phyloP scores from a whole-genome alignment of 2,113 vertebrate genomes.

The Poeciliopsis prolifica region DNA sequence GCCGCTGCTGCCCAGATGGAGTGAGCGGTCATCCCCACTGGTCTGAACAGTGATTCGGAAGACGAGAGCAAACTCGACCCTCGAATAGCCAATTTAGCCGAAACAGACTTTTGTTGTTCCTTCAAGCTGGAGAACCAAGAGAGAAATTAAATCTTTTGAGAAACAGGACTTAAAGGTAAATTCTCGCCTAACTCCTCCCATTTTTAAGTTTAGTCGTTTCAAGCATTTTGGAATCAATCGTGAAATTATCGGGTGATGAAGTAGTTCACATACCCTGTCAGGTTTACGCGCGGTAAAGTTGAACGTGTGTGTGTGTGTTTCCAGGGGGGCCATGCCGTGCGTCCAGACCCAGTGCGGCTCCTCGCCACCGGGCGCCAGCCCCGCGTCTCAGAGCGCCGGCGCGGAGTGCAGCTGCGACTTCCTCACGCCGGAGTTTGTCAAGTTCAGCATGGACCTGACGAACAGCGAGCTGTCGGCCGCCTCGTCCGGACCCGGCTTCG shows the following conservation, averaged over 20 bases:
- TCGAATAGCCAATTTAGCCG: background rate
- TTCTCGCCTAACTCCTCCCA: too few relatives aligned
- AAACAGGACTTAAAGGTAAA: background rate
- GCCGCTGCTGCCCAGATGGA: slow-evolving; percentile 29
- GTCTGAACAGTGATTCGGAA: background rate
- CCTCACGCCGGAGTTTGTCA: slow-evolving; percentile 97
- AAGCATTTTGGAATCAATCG: background rate
- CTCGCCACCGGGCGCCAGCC: slow-evolving; percentile 96
- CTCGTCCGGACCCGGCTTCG: slow-evolving; percentile 90
- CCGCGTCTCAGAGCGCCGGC: slow-evolving; percentile 90
- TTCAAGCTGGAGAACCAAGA: too few relatives aligned
- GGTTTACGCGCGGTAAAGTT: too few relatives aligned
- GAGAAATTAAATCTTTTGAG: too few relatives aligned
- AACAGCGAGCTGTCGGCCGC: slow-evolving; percentile 89
- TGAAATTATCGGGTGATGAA: too few relatives aligned
- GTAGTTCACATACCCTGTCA: too few relatives aligned
- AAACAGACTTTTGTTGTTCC: background rate
- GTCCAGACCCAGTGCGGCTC: slow-evolving; percentile 97
- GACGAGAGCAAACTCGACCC: background rate
- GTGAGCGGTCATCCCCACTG: slow-evolving; percentile 29
- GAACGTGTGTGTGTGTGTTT: slow-evolving; percentile 31
- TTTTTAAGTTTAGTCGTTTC: background rate
- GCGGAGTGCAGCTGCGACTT: slow-evolving; percentile 95
- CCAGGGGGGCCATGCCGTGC: slow-evolving; percentile 92
- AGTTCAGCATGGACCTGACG: slow-evolving; percentile 99